phyloP scores from a whole-genome alignment of 2,113 vertebrate genomes.

The Coryphaenoides rupestris region DNA sequence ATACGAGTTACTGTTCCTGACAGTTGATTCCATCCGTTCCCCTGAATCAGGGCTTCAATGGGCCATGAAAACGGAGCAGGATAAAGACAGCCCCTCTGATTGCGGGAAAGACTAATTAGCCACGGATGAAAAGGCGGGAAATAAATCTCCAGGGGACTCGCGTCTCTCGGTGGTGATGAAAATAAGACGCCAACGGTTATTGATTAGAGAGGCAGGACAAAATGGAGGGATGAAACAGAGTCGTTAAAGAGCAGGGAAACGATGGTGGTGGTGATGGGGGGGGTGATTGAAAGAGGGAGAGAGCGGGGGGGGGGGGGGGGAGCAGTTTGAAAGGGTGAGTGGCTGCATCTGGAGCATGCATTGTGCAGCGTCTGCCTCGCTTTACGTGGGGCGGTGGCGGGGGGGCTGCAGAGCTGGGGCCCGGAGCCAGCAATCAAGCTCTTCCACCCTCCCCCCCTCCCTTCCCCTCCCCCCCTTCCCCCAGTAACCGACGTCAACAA shows the following conservation, averaged over 20 bases:
- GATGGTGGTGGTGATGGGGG: too few species aligned
- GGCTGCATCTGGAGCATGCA: constrained; percentile 16
- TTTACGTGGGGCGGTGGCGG: background rate
- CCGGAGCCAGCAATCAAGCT: constrained; percentile 5
- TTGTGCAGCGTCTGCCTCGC: background rate
- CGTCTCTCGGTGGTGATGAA: constrained; percentile 42
- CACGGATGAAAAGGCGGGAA: constrained; percentile 42
- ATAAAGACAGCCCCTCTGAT: constrained; percentile 39
- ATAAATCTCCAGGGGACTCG: constrained; percentile 21
- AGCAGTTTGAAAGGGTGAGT: constrained; percentile 41
- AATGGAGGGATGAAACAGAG: constrained; percentile 24
- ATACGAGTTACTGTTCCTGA: background rate
- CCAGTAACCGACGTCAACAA: too few species aligned
- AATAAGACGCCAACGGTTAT: constrained; percentile 31
- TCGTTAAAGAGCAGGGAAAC: constrained; percentile 17
- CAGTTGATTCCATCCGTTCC: constrained; percentile 8
- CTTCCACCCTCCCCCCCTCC: too few species aligned
- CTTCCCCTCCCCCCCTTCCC: too few species aligned
- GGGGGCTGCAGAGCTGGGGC: background rate
- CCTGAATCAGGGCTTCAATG: constrained; percentile 38
- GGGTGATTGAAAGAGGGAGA: background rate
- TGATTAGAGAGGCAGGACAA: constrained; percentile 52
- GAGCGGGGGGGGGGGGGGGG: constrained; percentile 30
- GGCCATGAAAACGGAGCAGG: constrained; percentile 37
- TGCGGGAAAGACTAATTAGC: constrained; percentile 45